Evolutionary conservation across 2,888 invertebrate species (phyloP), one percentile per base, ranked within the genome.

Genomic region (Aphodius sticticus): DNA sequence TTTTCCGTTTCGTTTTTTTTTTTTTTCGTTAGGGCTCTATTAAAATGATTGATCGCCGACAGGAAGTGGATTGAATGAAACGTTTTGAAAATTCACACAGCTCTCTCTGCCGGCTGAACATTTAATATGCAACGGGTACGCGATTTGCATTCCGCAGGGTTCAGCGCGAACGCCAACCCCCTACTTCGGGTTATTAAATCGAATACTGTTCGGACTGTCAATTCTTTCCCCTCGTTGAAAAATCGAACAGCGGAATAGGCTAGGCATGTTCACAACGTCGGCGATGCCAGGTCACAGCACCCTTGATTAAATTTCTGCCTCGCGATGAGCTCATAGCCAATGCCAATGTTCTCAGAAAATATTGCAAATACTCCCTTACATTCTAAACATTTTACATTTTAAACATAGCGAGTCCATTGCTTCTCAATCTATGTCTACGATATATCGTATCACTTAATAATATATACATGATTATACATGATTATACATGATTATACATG

Each of bases 91-190:
- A 53, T 53, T 53, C 53, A 12, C 53, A 26, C 26, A 26, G 26
- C 53, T 12, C 53, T 5, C 12, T 12, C 53, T 9, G 12, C 53
- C 7, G 9, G 9, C 53, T 12, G 9, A 53, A 12, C 12, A 53
- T 53, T 53, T 53, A 53, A 53, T 53, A 53, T 53, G 53, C 53
- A 53, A 53, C 53, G 53, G 53, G 53, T 53, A 53, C 53, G 12
- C 53, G 53, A 53, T 53, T 53, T 53, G 53, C 53, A 53, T 53
- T 53, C 53, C 53, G 53, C 53, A 53, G 53, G 53, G 53, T 53
- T 53, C 53, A 3, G 12, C 53, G 12, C 53, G 9, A 53, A 12
- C 53, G 12, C 53, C 53, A 53, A 12, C 53, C 53, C 26, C 26
- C 26, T 26, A 26, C 26, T 53, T 53, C 53, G 9, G 53, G 9